phyloP scores from a whole-genome alignment of 2,888 invertebrate genomes.

The Ormia ochracea region DNA sequence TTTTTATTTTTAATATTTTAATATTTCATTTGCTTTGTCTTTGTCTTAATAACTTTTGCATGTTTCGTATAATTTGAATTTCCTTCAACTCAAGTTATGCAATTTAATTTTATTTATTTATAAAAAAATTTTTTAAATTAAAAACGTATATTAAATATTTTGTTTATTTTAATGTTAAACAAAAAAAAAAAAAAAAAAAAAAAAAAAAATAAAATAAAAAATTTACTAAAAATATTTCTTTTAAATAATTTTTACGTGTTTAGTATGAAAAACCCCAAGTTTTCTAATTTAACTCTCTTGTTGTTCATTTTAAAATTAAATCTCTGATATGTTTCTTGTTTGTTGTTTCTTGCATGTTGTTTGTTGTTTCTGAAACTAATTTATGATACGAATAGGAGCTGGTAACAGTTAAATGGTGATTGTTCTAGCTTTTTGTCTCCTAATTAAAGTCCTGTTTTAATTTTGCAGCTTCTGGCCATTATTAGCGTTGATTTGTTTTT shows the following conservation, averaged over 20 bases:
- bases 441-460: constrained; percentile 13
- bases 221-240: constrained; percentile 50
- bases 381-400: constrained; percentile 32
- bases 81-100: constrained; percentile 19
- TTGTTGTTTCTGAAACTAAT: constrained; percentile 7
- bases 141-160: constrained; percentile 38
- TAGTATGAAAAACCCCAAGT: constrained; percentile 51
- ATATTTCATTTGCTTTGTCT: constrained; percentile 42
- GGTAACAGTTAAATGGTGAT: constrained; percentile 52
- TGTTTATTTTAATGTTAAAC: constrained; percentile 27
- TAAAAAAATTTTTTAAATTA: constrained; percentile 10
- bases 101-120: constrained; percentile 32
- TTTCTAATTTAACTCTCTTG: constrained; percentile 21
- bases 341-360: constrained; percentile 9
- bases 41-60: constrained; percentile 13
- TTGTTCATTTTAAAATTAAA: constrained; percentile 55
- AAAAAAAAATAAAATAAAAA: too few relatives aligned
- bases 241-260: constrained; percentile 43
- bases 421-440: constrained; percentile 60
- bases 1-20: constrained; percentile 22
- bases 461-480: constrained; percentile 22
- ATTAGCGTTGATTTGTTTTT: constrained; percentile 29
- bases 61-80: background rate
- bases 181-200: too few relatives aligned
- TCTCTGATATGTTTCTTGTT: constrained; percentile 56